These are phyloP conservation scores for Mythimna pallens DNA, from an alignment of 2,888 invertebrate species.

Conservation along the genomic window DNA sequence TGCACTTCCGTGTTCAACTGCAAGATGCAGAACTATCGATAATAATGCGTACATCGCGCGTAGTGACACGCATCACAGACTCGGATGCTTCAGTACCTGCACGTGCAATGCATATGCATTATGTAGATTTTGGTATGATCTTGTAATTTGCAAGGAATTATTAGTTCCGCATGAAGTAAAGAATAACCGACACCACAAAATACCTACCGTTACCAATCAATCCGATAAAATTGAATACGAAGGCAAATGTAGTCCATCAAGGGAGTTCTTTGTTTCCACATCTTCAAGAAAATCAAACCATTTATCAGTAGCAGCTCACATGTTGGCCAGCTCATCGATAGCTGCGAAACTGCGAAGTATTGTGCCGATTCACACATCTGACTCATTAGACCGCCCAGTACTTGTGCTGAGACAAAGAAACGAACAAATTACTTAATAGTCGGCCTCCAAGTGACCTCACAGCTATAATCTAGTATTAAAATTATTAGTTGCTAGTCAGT, in stretches of 20 bases:
- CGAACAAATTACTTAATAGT: slow-evolving; percentile 23
- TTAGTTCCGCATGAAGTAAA: slow-evolving; percentile 1
- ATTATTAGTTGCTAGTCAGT: slow-evolving; percentile 29
- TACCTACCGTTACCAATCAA: background rate
- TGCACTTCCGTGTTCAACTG: slow-evolving; percentile 13
- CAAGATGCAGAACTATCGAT: slow-evolving; percentile 3
- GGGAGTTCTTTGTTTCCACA: slow-evolving; percentile 20
- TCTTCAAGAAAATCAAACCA: slow-evolving; percentile 6
- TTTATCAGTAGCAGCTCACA: slow-evolving; percentile 24
- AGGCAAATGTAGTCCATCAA: background rate
- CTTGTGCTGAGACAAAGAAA: slow-evolving; percentile 48
- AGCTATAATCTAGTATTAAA: slow-evolving; percentile 29
- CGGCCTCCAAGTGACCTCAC: slow-evolving; percentile 39
- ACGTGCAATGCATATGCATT: slow-evolving; percentile 28
- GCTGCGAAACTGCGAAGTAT: slow-evolving; percentile 2
- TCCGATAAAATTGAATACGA: background rate
- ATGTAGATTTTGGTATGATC: slow-evolving; percentile 23
- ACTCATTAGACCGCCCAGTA: slow-evolving; percentile 32
- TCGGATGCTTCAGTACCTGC: background rate
- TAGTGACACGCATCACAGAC: slow-evolving; percentile 16
- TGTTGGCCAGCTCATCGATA: slow-evolving; percentile 32
- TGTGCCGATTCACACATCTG: slow-evolving; percentile 38
- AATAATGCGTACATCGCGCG: slow-evolving; percentile 19
- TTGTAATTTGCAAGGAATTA: slow-evolving; percentile 21
- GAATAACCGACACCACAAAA: background rate